Percentiles rank a stretch among this genome's conserved stretches.
Conservation (phyloP, 2,113 vertebrate genomes). For the Tenebrosternarchus preto region DNA sequence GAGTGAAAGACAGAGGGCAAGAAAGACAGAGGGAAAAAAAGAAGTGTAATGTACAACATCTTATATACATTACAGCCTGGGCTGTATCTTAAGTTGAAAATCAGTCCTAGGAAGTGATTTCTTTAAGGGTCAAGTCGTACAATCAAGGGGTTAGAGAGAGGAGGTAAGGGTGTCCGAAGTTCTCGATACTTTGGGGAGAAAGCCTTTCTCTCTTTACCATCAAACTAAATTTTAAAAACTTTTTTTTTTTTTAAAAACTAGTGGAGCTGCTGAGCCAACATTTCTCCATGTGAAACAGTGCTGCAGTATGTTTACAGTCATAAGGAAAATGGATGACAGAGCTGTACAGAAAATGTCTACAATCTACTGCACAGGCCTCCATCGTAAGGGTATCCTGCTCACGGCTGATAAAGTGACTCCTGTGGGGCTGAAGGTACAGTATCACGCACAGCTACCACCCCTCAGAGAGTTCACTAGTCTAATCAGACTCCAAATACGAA, state of each 20-base stretch:
- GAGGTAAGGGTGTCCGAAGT: slow-evolving; percentile 99
- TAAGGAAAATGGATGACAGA: slow-evolving; percentile 77
- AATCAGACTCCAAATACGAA: slow-evolving; percentile 69
- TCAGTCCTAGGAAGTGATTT: slow-evolving; percentile 99
- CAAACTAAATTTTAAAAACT: slow-evolving; percentile 88
- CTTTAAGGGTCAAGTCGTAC: slow-evolving; percentile 95
- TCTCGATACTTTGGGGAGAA: slow-evolving; percentile 99
- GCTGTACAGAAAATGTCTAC: slow-evolving; percentile 95
- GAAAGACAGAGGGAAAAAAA: slow-evolving; percentile 88
- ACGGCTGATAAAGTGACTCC: slow-evolving; percentile 83
- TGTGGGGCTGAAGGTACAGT: slow-evolving; percentile 84
- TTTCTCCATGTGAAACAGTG: slow-evolving; percentile 81
- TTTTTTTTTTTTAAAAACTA: slow-evolving; percentile 95
- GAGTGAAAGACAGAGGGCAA: slow-evolving; percentile 81
- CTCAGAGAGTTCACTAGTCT: slow-evolving; percentile 85
- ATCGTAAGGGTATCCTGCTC: slow-evolving; percentile 84
- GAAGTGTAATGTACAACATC: slow-evolving; percentile 99
- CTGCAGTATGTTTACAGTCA: slow-evolving; percentile 96
- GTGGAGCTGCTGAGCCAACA: slow-evolving; percentile 86
- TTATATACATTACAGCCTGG: slow-evolving; percentile 96
- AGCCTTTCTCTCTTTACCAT: slow-evolving; percentile 93
- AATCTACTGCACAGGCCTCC: slow-evolving; percentile 98
- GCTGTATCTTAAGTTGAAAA: slow-evolving; percentile 98
- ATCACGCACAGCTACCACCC: slow-evolving; percentile 84
- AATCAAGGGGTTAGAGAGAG: slow-evolving; percentile 98